phyloP scores from a whole-genome alignment of 2,888 invertebrate genomes.

The Orthosia incerta region DNA sequence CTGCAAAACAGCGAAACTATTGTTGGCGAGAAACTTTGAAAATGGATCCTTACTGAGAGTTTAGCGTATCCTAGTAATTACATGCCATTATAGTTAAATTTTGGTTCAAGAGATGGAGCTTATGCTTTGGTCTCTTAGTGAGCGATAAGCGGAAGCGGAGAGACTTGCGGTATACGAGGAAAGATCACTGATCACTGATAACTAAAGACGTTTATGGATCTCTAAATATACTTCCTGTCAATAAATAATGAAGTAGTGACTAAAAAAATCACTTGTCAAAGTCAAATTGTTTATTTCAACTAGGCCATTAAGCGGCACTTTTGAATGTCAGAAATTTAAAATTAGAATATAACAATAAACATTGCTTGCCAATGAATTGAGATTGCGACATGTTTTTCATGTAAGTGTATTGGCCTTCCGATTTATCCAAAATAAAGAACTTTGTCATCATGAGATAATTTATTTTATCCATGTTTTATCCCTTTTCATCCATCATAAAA shows the following conservation, averaged over 20 bases:
- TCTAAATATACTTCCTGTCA: too few relatives aligned
- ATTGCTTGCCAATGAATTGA: too few relatives aligned
- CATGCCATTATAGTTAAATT: conserved; percentile 18
- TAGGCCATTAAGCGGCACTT: too few relatives aligned
- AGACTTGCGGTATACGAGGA: too few relatives aligned
- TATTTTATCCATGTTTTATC: neutral
- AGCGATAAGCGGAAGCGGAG: neutral
- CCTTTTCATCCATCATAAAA: neutral
- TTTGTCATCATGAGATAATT: neutral
- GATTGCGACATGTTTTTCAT: too few relatives aligned
- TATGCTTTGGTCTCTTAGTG: neutral
- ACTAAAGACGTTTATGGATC: too few relatives aligned
- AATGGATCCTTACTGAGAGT: conserved; percentile 21
- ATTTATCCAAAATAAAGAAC: neutral
- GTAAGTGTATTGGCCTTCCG: too few relatives aligned
- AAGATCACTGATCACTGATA: neutral
- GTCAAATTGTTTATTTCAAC: too few relatives aligned
- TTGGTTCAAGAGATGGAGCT: conserved; percentile 8
- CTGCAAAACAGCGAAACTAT: conserved; percentile 38
- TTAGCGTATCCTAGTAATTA: conserved; percentile 24
- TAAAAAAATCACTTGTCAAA: too few relatives aligned
- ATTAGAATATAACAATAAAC: too few relatives aligned
- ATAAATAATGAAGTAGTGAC: too few relatives aligned
- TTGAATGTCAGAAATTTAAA: too few relatives aligned
- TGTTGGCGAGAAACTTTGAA: conserved; percentile 50